A percentile compares a stretch with the other conserved stretches of the same genome.
These are phyloP conservation scores for Xanthia icteritia DNA, from an alignment of 2,888 invertebrate genomes.

Conservation along the genomic window DNA sequence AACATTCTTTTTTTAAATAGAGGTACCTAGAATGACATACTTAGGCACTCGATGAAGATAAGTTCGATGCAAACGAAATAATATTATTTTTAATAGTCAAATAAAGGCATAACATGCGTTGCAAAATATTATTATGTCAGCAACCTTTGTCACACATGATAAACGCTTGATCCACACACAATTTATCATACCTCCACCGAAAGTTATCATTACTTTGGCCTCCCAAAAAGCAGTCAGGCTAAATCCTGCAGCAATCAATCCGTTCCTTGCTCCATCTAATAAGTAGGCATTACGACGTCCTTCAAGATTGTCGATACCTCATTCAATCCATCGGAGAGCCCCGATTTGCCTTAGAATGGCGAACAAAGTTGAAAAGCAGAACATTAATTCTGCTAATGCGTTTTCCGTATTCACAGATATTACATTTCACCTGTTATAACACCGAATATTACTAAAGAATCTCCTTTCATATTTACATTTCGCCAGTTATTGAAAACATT, in stretches of 20 bases:
- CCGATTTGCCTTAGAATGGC: conserved; percentile 69
- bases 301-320: conserved; percentile 64
- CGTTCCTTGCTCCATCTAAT: conserved; percentile 49
- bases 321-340: conserved; percentile 66
- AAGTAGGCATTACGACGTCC: conserved; percentile 57
- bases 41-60: neutral
- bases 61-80: neutral
- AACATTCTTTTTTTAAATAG: conserved; percentile 2
- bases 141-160: no score
- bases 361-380: conserved; percentile 73
- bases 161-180: neutral
- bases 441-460: conserved; percentile 43
- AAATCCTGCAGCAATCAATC: conserved; percentile 28
- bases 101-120: neutral
- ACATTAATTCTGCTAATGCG: conserved; percentile 82
- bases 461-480: conserved; percentile 44
- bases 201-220: neutral
- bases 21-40: rapidly evolving
- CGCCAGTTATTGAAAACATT: conserved; percentile 54
- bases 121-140: neutral
- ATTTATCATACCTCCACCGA: neutral
- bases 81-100: no score
- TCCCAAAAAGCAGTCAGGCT: neutral
- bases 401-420: conserved; percentile 69
- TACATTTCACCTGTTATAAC: conserved; percentile 58